These are phyloP conservation scores for Chaenogobius annularis DNA, from an alignment of 2,113 vertebrate genomes.

Conservation along the genomic window DNA sequence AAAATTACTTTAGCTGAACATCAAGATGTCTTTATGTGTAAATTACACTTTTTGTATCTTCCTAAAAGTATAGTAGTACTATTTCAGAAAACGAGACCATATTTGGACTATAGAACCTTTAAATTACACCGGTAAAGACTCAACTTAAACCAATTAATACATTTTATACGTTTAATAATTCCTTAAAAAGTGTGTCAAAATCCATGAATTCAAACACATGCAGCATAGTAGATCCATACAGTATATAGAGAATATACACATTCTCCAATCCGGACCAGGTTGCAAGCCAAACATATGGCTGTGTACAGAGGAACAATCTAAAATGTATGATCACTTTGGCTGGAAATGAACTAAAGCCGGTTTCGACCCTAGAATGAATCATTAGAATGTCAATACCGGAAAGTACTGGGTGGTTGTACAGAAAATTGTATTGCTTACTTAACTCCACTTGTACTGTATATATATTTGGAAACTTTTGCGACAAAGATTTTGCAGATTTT, in stretches of 20 bases:
- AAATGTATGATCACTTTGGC: slow-evolving; percentile 3
- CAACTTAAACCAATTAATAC: neutral
- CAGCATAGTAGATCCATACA: neutral
- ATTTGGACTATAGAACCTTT: too few species aligned
- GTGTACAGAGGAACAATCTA: neutral
- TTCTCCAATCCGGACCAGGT: neutral
- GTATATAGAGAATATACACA: neutral
- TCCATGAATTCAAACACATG: too few species aligned
- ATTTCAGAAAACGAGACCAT: neutral
- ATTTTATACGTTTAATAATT: neutral
- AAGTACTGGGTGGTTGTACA: neutral
- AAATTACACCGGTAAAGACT: too few species aligned
- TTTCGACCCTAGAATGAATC: slow-evolving; percentile 4
- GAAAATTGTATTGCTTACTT: neutral
- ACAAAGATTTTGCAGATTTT: slow-evolving; percentile 23
- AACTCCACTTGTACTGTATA: neutral
- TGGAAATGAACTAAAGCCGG: slow-evolving; percentile 7
- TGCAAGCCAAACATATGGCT: neutral
- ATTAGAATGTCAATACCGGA: slow-evolving; percentile 1
- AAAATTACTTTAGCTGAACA: slow-evolving; percentile 4
- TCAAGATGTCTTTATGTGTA: neutral
- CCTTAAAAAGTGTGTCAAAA: too few species aligned
- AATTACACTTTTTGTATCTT: neutral
- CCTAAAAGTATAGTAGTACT: neutral
- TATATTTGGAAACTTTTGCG: neutral